Conservation (phyloP, 2,113 vertebrate genomes). For the Poecile atricapillus region DNA sequence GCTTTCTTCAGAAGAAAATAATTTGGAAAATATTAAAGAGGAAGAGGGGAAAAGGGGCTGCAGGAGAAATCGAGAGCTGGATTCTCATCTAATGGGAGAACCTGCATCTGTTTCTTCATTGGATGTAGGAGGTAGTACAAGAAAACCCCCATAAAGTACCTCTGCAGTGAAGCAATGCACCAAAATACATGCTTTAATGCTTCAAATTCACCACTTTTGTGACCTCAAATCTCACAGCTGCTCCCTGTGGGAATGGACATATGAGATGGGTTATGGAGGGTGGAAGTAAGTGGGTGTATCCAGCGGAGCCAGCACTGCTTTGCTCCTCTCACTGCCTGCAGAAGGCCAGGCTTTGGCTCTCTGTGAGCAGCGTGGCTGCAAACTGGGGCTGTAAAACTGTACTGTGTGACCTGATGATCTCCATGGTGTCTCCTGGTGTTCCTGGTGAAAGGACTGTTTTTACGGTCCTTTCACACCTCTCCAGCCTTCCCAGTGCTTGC, state of each 20-base stretch:
- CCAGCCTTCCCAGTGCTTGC: neutral
- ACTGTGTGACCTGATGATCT: neutral
- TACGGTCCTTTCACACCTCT: neutral
- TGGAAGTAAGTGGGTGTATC: neutral
- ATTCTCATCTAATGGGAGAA: neutral
- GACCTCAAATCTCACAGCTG: neutral
- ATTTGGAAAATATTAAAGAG: neutral
- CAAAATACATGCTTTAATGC: neutral
- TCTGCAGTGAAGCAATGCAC: neutral
- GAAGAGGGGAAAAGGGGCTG: neutral
- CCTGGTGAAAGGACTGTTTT: neutral
- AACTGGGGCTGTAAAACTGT: neutral
- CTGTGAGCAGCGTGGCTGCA: neutral
- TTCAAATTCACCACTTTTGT: neutral
- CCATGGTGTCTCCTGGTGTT: neutral
- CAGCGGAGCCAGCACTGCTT: accelerated
- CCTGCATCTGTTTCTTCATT: neutral
- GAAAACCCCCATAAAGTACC: neutral
- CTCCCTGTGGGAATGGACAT: neutral
- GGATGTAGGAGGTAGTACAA: neutral
- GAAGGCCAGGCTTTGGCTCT: neutral
- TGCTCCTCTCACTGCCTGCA: neutral
- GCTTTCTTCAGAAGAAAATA: neutral
- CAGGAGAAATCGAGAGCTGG: neutral
- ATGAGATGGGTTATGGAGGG: neutral